phyloP scores from a whole-genome alignment of 2,888 invertebrate genomes.

The Geophilus truncorum region DNA sequence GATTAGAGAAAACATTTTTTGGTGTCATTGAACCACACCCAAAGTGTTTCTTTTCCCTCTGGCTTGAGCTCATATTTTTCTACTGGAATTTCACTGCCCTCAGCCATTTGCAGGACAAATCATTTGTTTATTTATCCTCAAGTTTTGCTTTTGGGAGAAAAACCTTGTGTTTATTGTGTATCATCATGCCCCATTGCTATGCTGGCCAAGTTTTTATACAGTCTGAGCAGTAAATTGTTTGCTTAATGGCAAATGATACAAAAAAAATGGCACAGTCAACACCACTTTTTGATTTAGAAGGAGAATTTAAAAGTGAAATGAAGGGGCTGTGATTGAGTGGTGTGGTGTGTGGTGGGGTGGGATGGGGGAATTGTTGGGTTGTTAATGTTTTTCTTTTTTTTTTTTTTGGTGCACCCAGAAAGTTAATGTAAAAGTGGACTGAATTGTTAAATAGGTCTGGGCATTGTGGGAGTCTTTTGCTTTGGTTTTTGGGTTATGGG shows the following conservation, averaged over 20 bases:
- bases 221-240: background rate
- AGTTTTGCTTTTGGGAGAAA: background rate
- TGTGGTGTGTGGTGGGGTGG: no score
- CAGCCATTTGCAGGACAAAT: background rate
- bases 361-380: no score
- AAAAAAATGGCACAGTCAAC: background rate
- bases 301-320: background rate
- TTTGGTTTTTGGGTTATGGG: no score
- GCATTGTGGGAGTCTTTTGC: background rate
- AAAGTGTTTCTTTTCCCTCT: background rate
- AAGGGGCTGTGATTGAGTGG: background rate
- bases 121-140: background rate
- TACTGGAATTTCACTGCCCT: background rate
- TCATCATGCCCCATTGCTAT: background rate
- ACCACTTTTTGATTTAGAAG: background rate
- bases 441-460: background rate
- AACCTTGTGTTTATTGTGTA: no score
- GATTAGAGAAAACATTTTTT: background rate
- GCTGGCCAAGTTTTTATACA: no score
- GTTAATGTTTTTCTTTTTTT: no score
- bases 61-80: background rate
- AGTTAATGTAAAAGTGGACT: background rate
- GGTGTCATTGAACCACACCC: background rate
- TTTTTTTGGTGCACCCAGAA: background rate
- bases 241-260: background rate